A percentile compares a stretch with the other conserved stretches of the same genome.
These are phyloP conservation scores for Ormyrus nitidulus DNA, from an alignment of 2,888 invertebrate species.

Conservation along the genomic window DNA sequence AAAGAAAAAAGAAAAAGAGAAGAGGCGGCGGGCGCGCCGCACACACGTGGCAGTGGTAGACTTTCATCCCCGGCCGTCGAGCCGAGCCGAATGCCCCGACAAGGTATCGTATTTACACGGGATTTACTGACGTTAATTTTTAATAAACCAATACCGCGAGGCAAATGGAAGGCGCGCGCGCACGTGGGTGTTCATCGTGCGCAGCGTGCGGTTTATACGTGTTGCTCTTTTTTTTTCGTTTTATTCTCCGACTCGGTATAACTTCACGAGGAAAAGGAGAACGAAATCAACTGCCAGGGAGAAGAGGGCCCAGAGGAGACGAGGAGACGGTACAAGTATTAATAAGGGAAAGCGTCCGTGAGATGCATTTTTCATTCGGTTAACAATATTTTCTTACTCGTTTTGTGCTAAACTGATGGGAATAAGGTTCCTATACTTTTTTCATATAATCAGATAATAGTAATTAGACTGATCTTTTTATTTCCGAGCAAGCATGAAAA, in stretches of 20 bases:
- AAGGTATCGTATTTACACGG: slow-evolving; percentile 67
- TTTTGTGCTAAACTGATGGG: too few relatives aligned
- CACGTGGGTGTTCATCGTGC: slow-evolving; percentile 38
- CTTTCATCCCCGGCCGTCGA: too few relatives aligned
- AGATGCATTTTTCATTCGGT: too few relatives aligned
- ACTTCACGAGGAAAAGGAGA: too few relatives aligned
- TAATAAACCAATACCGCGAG: slow-evolving; percentile 67
- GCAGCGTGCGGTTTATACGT: not conserved
- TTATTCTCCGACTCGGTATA: too few relatives aligned
- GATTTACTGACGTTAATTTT: slow-evolving; percentile 71
- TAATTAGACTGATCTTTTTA: too few relatives aligned
- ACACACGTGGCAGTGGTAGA: too few relatives aligned
- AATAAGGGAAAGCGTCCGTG: not conserved
- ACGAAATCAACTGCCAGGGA: not conserved
- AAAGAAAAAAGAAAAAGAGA: not conserved
- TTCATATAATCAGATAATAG: too few relatives aligned
- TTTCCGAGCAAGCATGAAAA: too few relatives aligned
- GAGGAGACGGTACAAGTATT: not conserved
- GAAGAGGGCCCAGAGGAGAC: slow-evolving; percentile 6
- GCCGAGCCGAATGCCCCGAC: slow-evolving; percentile 35
- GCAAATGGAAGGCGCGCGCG: slow-evolving; percentile 59
- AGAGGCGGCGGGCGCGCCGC: not conserved
- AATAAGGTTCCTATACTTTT: too few relatives aligned
- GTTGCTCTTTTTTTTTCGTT: not conserved
- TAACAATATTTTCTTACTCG: too few relatives aligned